Base-by-base conservation (phyloP, 2,113 vertebrate species). In the Stigmatopora nigra region DNA sequence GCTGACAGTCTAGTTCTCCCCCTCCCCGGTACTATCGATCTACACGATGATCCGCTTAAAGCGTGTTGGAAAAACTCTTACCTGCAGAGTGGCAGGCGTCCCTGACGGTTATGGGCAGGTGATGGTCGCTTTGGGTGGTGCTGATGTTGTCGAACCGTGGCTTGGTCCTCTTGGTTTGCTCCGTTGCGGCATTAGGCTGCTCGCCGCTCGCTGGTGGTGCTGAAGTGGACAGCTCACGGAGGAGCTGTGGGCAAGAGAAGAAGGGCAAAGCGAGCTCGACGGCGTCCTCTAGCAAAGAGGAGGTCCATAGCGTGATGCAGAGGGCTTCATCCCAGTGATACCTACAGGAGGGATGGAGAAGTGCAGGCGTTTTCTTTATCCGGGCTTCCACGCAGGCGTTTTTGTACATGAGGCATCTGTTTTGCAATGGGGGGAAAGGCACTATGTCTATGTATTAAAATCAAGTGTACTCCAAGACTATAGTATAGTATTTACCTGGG, bases 211-310 rank as follows among this genome's bases (percentile, higher is more conserved):
- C 25, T 31, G 56, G 82, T 82, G 84, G 84, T 84, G 87, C 87
- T 89, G 86, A 85, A 89, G 87, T 89, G 89, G 89, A 90, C 89
- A 90, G 89, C 89, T 86, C 87, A 87, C 75, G 49, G 71, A 76
- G 68, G 59, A 79, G 82, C 70, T 71, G 52, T 20, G 74, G 70
- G 73, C 77, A 79, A 75, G 85, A 82, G 67, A 66, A 73, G 17
- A 44, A 56, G 51, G 20, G 31, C 15, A 35, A 31, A 7, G 5
- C 7, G 20, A 22, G 22, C 45, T 53, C 56, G 41, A 38, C 67
- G 77, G 78, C 79, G 76, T 68, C 82, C 59, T 2, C 85, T 82
- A 52, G 0, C 25, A 71, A 20, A 0, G 2, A 19, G 88, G 87
- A 88, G 87, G 83, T 64, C 72, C n/a, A 22, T 13, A 4, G 31